These are phyloP conservation scores for Oryctes rhinoceros DNA, from an alignment of 1,140 invertebrate genomes.

Conservation along the genomic window DNA sequence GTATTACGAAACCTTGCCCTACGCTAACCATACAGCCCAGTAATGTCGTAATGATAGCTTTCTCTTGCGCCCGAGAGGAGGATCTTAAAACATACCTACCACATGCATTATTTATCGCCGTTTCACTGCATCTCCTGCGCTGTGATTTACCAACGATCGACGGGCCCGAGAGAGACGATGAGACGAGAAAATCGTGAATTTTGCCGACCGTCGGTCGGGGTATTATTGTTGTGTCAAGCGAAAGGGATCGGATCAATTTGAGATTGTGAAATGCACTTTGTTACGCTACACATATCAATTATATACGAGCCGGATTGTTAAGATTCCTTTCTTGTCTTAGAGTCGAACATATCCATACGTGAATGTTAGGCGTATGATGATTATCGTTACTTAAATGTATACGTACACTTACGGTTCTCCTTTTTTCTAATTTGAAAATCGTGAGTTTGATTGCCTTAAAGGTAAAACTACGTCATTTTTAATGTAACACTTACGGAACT, in stretches of 20 bases:
- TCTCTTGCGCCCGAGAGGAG: background rate
- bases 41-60: slow-evolving; percentile 22
- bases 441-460: background rate
- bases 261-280: slow-evolving; percentile 21
- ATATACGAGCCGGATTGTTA: slow-evolving; percentile 13
- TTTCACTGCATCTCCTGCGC: background rate
- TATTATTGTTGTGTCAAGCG: slow-evolving; percentile 14
- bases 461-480: background rate
- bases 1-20: background rate
- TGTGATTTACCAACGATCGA: background rate
- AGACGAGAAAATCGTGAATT: background rate
- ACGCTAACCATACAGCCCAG: background rate
- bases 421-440: background rate
- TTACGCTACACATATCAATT: slow-evolving; percentile 15
- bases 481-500: background rate
- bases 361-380: background rate
- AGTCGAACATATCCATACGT: background rate
- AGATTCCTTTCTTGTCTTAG: slow-evolving; percentile 15
- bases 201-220: background rate
- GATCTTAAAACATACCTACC: slow-evolving; percentile 2
- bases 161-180: background rate
- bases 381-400: background rate
- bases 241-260: background rate
- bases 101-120: slow-evolving; percentile 1
- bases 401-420: background rate